These are phyloP conservation scores for Decapterus maruadsi DNA, from an alignment of 2,797 vertebrate genomes.

Conservation along the genomic window DNA sequence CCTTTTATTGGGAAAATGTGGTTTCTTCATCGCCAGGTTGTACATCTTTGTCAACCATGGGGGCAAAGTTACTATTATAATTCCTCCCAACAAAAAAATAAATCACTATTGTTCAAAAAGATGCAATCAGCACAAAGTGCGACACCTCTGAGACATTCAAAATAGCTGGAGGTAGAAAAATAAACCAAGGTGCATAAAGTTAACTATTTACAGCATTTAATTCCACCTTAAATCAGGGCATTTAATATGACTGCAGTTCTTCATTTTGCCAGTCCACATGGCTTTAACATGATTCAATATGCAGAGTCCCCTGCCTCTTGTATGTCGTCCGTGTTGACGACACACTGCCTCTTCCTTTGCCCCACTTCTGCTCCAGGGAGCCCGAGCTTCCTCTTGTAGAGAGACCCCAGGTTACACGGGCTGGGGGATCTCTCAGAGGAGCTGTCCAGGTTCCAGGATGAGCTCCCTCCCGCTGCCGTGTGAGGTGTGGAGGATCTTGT, in stretches of 20 bases:
- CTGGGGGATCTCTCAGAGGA: constrained; percentile 45
- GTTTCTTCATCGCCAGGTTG: not conserved
- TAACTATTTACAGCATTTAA: constrained; percentile 29
- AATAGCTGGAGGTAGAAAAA: constrained; percentile 22
- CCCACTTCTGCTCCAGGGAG: constrained; percentile 69
- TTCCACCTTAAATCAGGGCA: constrained; percentile 13
- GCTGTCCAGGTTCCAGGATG: constrained; percentile 13
- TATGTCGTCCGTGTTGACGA: constrained; percentile 58
- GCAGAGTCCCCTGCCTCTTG: constrained; percentile 30
- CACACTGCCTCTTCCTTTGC: constrained; percentile 82
- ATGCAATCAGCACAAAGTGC: constrained; percentile 3
- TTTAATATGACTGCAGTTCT: not conserved
- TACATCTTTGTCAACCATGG: not conserved
- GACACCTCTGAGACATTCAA: constrained; percentile 7
- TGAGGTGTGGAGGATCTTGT: constrained; percentile 22
- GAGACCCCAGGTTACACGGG: constrained; percentile 25
- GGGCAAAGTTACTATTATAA: not conserved
- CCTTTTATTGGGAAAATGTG: constrained; percentile 16
- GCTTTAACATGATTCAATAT: constrained; percentile 43
- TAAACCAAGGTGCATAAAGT: constrained; percentile 35
- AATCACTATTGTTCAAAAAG: constrained; percentile 8
- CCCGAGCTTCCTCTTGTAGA: constrained; percentile 88
- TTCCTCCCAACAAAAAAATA: constrained; percentile 13
- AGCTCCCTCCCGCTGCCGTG: not conserved
- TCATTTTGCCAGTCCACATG: not conserved